These are phyloP conservation scores for Elmis aenea DNA, from an alignment of 2,888 invertebrate species.

Conservation along the genomic window DNA sequence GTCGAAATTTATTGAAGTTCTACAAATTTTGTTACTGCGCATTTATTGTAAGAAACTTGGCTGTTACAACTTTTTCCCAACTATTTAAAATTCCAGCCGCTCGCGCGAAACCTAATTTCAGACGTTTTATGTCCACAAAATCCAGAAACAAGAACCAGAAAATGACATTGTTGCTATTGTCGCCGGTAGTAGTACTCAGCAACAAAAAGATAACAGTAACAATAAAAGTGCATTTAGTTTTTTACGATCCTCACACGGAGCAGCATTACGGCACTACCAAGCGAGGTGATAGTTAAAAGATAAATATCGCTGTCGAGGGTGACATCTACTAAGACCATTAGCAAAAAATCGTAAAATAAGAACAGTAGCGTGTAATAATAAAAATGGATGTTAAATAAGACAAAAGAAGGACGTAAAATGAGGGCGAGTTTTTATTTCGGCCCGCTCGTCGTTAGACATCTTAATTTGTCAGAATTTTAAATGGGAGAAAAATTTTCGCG, in stretches of 20 bases:
- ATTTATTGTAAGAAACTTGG: too few relatives aligned
- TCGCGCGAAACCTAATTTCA: too few relatives aligned
- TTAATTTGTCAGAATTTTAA: conserved; percentile 29
- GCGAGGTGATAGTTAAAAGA: conserved; percentile 11
- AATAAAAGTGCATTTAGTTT: conserved; percentile 9
- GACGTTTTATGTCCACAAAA: too few relatives aligned
- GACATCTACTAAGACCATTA: conserved; percentile 10
- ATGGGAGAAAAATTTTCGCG: conserved; percentile 19
- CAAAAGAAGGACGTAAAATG: conserved; percentile 9
- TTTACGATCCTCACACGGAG: conserved; percentile 1
- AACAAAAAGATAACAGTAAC: conserved; percentile 8
- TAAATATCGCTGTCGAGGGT: conserved; percentile 10
- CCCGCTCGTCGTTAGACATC: conserved; percentile 10
- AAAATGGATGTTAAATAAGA: conserved; percentile 7
- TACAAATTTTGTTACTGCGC: too few relatives aligned
- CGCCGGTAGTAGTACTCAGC: too few relatives aligned
- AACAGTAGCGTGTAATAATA: conserved; percentile 5
- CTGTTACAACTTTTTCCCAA: too few relatives aligned
- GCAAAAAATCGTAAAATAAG: conserved; percentile 12
- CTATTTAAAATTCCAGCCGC: too few relatives aligned
- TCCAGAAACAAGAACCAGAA: too few relatives aligned
- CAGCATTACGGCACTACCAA: conserved; percentile 3
- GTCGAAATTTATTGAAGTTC: too few relatives aligned
- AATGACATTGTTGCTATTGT: too few relatives aligned
- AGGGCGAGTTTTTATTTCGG: conserved; percentile 15